Percentiles rank a stretch among this genome's conserved stretches.
These are phyloP conservation scores for Bombus pascuorum DNA, from an alignment of 1,140 invertebrate species.

Conservation along the genomic window DNA sequence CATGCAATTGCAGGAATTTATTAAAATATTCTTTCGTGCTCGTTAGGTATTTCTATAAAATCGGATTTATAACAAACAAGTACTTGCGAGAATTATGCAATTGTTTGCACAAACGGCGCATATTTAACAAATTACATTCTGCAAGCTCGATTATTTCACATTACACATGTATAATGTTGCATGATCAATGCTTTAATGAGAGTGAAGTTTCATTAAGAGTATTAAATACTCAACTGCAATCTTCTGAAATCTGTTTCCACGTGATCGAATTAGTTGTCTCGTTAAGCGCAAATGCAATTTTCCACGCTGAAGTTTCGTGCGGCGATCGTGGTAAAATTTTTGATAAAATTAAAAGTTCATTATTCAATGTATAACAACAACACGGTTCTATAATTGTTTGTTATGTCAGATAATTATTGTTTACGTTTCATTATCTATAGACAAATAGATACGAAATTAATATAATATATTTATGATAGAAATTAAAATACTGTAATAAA, in stretches of 20 bases:
- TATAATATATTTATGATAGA: no score
- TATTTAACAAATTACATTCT: neutral
- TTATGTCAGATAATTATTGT: neutral
- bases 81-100: neutral
- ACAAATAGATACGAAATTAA: no score
- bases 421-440: neutral
- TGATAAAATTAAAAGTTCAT: neutral
- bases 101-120: neutral
- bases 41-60: neutral
- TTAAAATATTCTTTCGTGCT: neutral
- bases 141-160: neutral
- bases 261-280: constrained; percentile 17
- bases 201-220: constrained; percentile 6
- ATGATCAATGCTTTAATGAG: neutral
- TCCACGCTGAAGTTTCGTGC: neutral
- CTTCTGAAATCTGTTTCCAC: constrained; percentile 5
- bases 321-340: neutral
- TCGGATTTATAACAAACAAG: neutral
- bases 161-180: neutral
- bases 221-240: constrained; percentile 13
- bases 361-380: neutral
- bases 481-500: no score
- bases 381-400: neutral
- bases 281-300: constrained; percentile 1
- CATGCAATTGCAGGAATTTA: neutral